Evolutionary conservation across 2,113 vertebrate species (phyloP).

Genomic region (Anarhynchus alexandrinus): DNA sequence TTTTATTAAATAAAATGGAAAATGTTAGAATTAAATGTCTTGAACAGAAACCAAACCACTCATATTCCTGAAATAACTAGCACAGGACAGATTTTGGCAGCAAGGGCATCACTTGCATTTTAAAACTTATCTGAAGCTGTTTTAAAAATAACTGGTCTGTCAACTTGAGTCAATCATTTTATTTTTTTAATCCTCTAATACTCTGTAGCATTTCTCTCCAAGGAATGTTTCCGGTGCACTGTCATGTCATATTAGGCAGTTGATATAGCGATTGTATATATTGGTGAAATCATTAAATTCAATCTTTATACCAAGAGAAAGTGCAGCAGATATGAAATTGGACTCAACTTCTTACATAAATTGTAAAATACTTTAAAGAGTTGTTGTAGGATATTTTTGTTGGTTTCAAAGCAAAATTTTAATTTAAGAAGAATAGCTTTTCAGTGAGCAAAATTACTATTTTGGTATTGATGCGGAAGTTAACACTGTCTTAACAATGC

Average conservation of each 20-base stretch:
- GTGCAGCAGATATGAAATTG: neutral
- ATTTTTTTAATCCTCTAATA: slow-evolving; percentile 32
- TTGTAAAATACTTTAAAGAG: neutral
- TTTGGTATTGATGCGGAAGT: neutral
- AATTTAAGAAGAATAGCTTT: neutral
- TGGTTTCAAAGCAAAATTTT: neutral
- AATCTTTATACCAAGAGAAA: neutral
- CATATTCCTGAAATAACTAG: neutral
- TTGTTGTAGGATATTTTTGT: neutral
- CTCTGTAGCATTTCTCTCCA: slow-evolving; percentile 44
- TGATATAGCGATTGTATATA: neutral
- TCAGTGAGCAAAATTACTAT: neutral
- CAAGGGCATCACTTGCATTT: neutral
- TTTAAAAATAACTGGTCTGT: slow-evolving; percentile 65
- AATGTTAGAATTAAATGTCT: neutral
- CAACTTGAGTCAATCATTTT: slow-evolving; percentile 45
- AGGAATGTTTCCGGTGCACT: slow-evolving; percentile 32
- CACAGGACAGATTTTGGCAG: neutral
- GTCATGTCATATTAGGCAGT: slow-evolving; percentile 38
- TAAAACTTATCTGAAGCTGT: slow-evolving; percentile 40
- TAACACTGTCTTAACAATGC: neutral
- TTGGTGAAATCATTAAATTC: slow-evolving; percentile 19
- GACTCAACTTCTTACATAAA: neutral
- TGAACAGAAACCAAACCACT: neutral
- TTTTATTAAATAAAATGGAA: neutral